Conservation (phyloP, 2,797 vertebrate species). For the Mycteria americana region DNA sequence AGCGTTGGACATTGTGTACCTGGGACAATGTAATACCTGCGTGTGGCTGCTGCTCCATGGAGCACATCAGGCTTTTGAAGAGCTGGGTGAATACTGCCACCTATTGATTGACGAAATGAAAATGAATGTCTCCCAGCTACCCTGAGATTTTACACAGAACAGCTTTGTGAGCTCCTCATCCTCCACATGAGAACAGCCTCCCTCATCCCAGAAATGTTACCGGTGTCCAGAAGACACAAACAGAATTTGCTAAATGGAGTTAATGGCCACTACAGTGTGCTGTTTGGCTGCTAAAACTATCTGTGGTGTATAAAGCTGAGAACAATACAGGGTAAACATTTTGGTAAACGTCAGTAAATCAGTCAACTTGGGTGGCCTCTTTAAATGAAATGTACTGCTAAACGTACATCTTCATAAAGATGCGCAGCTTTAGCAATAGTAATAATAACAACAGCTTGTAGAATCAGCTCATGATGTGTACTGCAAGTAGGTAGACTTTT, state of each 20-base stretch:
- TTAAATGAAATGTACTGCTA: neutral
- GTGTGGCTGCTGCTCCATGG: neutral
- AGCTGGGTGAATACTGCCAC: slow-evolving; percentile 70
- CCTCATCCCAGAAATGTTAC: neutral
- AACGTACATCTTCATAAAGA: neutral
- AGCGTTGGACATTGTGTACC: neutral
- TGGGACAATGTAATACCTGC: neutral
- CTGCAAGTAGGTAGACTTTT: neutral
- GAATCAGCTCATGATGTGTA: neutral
- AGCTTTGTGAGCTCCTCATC: neutral
- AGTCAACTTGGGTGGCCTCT: neutral
- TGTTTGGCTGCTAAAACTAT: slow-evolving; percentile 1
- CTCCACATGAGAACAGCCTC: neutral
- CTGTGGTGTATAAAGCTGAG: neutral
- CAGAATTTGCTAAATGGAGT: neutral
- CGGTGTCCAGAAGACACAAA: neutral
- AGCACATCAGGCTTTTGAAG: neutral
- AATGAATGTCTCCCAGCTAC: neutral
- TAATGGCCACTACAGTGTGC: neutral
- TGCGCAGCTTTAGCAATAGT: neutral
- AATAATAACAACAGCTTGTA: neutral
- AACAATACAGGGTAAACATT: slow-evolving; percentile 1
- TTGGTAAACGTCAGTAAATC: neutral
- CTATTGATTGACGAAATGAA: slow-evolving; percentile 67
- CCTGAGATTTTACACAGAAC: neutral